Conservation (phyloP, 2,888 invertebrate genomes). For the Protodeltote pygarga region DNA sequence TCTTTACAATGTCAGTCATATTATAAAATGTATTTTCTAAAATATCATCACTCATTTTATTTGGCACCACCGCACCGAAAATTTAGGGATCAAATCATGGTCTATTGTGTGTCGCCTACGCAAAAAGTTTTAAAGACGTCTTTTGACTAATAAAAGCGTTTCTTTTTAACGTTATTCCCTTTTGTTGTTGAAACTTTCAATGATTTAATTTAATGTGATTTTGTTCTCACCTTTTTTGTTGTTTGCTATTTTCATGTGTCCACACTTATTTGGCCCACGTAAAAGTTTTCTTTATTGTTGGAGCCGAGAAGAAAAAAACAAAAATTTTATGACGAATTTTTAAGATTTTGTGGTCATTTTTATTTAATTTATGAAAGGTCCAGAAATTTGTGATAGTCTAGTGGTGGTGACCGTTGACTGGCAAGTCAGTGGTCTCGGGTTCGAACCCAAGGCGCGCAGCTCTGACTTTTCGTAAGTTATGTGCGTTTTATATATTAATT, state of each 20-base stretch:
- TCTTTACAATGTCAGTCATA: constrained; percentile 4
- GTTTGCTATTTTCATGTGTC: constrained; percentile 7
- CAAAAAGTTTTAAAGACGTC: constrained; percentile 28
- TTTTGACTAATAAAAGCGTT: constrained; percentile 45
- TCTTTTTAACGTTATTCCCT: constrained; percentile 31
- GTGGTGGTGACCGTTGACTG: too few species aligned
- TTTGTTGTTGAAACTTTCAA: constrained; percentile 29
- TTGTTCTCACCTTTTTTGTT: constrained; percentile 9
- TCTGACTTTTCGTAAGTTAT: too few species aligned
- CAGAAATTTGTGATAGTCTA: too few species aligned
- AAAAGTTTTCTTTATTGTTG: constrained; percentile 7
- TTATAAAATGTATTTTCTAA: constrained; percentile 16
- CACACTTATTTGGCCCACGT: too few species aligned
- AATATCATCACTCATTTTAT: constrained; percentile 41
- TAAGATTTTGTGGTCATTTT: too few species aligned
- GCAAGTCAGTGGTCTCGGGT: too few species aligned
- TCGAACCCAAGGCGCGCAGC: too few species aligned
- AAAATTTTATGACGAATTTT: too few species aligned
- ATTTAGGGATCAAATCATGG: constrained; percentile 36
- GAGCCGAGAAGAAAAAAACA: not conserved
- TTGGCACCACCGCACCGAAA: constrained; percentile 29
- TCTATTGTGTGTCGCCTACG: constrained; percentile 38
- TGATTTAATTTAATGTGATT: constrained; percentile 21
- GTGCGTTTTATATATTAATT: too few species aligned
- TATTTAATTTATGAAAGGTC: too few species aligned